Base-by-base conservation (phyloP, 2,113 vertebrate species). In the Channa argus region DNA sequence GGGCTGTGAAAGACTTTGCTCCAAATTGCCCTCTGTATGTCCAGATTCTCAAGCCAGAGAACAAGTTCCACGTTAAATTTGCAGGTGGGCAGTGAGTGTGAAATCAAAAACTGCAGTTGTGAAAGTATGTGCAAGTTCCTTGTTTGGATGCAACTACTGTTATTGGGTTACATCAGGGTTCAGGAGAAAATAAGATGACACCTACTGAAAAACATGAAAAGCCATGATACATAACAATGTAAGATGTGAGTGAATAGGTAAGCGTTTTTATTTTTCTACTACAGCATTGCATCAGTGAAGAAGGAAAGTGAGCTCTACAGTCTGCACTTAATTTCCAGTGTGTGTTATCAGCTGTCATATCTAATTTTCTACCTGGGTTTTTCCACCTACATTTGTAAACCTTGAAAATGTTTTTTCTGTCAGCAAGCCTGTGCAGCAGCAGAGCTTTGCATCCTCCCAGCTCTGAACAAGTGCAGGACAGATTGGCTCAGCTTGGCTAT, bases 11-110 rank as follows among this genome's bases (percentile, higher is more conserved):
- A 86, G 95, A 95, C 85, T 94, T 96, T 0, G 95, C 95, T 71
- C 95, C 95, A 68, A 96, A 95, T 86, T 95, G 95, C 79, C 95
- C 95, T 51, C 88, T 96, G 8, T 96, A 95, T 7, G 95, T 96
- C 58, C 95, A 96, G 85, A 96, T 96, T 60, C 94, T 95, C 56
- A 95, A 95, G 79, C 95, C 95, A 0, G 95, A 95, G 86, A 95
- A 95, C 87, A 95, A 95, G 86, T 95, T 96, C 63, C 95, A 96
- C n/a, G 94, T 96, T 82, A 96, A 96, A 84, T 96, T 96, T 90
- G 95, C 95, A 95, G 95, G 95, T 96, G 69, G 82, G 80, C 54
- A 59, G n/a, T 0, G 38, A 66, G 71, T 34, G 64, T 79, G 34
- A 78, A 75, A 59, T 70, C 36, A 52, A 9, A 80, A 8, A 14